Evolutionary conservation across 1,140 invertebrate genomes (phyloP).

Genomic region (Nebria ingens): DNA sequence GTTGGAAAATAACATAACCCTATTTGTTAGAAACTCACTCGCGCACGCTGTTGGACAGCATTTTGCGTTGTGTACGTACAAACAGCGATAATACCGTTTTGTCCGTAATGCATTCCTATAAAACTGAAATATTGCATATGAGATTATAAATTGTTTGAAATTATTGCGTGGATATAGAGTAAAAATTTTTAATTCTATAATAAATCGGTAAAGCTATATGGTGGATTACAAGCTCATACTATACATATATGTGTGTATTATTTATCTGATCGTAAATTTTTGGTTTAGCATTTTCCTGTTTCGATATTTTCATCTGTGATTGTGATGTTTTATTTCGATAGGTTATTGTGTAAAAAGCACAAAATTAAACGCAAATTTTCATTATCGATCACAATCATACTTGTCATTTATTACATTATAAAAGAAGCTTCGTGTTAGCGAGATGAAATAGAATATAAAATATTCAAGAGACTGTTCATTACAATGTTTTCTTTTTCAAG

Average conservation of each 20-base stretch:
- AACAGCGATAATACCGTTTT: conserved; percentile 8
- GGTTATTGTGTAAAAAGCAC: background rate
- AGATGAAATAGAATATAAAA: too few relatives aligned
- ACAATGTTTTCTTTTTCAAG: too few relatives aligned
- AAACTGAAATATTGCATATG: conserved; percentile 8
- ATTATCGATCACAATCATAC: too few relatives aligned
- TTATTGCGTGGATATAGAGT: conserved; percentile 9
- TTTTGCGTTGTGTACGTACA: background rate
- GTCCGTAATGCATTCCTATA: conserved; percentile 7
- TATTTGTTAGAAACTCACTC: background rate
- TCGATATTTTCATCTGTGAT: conserved; percentile 1
- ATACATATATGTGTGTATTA: conserved; percentile 5
- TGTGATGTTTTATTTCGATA: background rate
- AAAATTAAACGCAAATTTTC: conserved; percentile 4
- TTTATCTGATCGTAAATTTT: conserved; percentile 7
- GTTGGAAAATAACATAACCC: background rate
- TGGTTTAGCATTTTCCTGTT: conserved; percentile 8
- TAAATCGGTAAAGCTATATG: background rate
- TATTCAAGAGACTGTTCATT: too few relatives aligned
- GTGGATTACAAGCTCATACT: background rate
- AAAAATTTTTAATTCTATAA: conserved; percentile 6
- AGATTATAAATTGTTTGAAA: conserved; percentile 10
- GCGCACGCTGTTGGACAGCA: background rate
- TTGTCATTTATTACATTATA: too few relatives aligned
- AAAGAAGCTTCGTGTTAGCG: too few relatives aligned